Conservation (phyloP, 2,797 vertebrate species). For the Cirrhinus mrigala region DNA sequence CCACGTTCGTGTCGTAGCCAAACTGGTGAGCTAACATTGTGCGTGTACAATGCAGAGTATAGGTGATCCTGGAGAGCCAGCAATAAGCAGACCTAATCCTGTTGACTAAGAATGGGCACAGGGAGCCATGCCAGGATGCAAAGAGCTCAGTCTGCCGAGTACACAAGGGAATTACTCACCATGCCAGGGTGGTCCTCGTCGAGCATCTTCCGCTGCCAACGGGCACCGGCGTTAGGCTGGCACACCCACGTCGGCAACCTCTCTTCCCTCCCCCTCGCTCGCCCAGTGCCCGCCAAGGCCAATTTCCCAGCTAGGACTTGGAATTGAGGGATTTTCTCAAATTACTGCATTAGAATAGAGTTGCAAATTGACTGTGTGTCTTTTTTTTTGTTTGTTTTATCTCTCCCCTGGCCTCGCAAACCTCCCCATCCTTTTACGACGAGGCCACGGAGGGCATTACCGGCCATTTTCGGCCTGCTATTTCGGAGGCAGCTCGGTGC, state of each 20-base stretch:
- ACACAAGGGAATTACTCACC: conserved; percentile 75
- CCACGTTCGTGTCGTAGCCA: conserved; percentile 68
- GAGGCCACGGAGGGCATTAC: conserved; percentile 53
- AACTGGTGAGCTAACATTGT: conserved; percentile 77
- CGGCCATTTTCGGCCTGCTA: conserved; percentile 29
- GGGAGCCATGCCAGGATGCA: conserved; percentile 78
- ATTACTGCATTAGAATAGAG: conserved; percentile 60
- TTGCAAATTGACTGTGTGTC: conserved; percentile 61
- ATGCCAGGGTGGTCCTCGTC: conserved; percentile 75
- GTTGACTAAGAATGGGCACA: conserved; percentile 82
- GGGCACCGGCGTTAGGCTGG: conserved; percentile 67
- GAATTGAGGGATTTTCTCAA: conserved; percentile 62
- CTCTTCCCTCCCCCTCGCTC: conserved; percentile 45
- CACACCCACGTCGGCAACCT: conserved; percentile 59
- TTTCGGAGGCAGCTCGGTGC: conserved; percentile 36
- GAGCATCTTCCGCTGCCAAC: conserved; percentile 69
- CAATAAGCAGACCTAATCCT: conserved; percentile 84
- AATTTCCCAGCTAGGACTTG: conserved; percentile 59
- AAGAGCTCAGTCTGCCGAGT: conserved; percentile 71
- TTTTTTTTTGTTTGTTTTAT: conserved; percentile 47
- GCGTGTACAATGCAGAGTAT: conserved; percentile 76
- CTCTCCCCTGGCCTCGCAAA: conserved; percentile 31
- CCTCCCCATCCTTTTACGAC: conserved; percentile 56
- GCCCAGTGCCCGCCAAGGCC: conserved; percentile 55
- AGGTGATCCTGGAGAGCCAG: conserved; percentile 80